Conservation (phyloP, 2,113 vertebrate species). For the Nematolebias whitei region DNA sequence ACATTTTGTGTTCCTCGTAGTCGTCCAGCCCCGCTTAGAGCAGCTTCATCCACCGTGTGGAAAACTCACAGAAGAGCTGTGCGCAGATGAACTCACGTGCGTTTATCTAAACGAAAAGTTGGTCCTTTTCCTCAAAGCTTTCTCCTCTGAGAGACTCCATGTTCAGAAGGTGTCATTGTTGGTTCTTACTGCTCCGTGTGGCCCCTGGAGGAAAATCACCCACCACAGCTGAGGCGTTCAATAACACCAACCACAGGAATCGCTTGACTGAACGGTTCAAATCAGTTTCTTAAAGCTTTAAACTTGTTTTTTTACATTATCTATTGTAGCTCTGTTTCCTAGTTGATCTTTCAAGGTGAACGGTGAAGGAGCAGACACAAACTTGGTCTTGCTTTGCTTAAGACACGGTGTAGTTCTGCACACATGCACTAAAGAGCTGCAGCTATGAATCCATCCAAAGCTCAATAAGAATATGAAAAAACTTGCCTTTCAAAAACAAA, state of each 20-base stretch:
- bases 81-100: background rate
- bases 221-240: background rate
- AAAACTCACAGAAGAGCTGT: slow-evolving; percentile 14
- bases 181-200: background rate
- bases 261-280: background rate
- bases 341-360: background rate
- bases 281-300: no score
- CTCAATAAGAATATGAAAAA: no score
- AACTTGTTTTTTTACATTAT: no score
- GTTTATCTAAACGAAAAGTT: background rate
- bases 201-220: background rate
- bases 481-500: no score
- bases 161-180: background rate
- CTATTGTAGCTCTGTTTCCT: background rate
- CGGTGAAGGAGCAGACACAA: background rate
- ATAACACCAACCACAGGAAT: background rate
- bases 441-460: no score
- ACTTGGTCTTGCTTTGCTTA: no score
- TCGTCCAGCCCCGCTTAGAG: slow-evolving; percentile 27
- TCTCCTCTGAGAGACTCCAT: background rate
- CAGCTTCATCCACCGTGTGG: slow-evolving; percentile 20
- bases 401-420: no score
- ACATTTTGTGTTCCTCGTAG: slow-evolving; percentile 56
- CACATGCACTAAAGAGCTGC: no score
- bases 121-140: background rate